phyloP scores from a whole-genome alignment of 2,797 vertebrate genomes.

The Glyptemys insculpta region DNA sequence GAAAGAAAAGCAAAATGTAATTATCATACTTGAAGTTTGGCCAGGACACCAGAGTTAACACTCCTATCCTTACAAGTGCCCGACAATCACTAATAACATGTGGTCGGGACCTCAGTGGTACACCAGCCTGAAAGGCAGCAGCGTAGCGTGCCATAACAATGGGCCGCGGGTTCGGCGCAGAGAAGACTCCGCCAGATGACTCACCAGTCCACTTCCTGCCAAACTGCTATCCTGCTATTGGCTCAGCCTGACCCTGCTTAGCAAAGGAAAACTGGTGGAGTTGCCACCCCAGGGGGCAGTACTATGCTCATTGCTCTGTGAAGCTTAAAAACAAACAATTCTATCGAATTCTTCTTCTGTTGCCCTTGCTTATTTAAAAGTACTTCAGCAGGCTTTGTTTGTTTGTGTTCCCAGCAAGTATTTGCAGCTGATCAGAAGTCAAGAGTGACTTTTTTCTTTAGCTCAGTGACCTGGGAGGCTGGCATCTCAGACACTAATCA shows the following conservation, averaged over 20 bases:
- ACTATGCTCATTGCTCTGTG: not conserved
- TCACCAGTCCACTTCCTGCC: not conserved
- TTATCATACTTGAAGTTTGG: slow-evolving; percentile 8
- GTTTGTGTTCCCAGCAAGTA: not conserved
- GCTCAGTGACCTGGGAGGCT: not conserved
- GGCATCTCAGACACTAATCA: not conserved
- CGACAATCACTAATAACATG: not conserved
- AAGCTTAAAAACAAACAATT: not conserved
- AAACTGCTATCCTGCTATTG: not conserved
- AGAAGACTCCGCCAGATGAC: not conserved
- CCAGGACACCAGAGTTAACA: not conserved
- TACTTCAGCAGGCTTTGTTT: not conserved
- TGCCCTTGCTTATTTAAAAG: not conserved
- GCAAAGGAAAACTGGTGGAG: not conserved
- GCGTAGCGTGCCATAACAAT: not conserved
- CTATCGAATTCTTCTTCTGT: not conserved
- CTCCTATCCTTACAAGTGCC: not conserved
- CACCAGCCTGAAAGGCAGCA: not conserved
- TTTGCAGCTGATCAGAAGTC: not conserved
- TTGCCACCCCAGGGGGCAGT: not conserved
- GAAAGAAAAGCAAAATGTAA: not conserved
- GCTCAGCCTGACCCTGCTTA: not conserved
- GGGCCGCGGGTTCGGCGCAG: not conserved
- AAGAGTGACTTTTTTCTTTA: slow-evolving; percentile 1
- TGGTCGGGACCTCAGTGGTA: not conserved